These are phyloP conservation scores for Pseudonaja textilis DNA, from an alignment of 2,113 vertebrate species.

Conservation along the genomic window DNA sequence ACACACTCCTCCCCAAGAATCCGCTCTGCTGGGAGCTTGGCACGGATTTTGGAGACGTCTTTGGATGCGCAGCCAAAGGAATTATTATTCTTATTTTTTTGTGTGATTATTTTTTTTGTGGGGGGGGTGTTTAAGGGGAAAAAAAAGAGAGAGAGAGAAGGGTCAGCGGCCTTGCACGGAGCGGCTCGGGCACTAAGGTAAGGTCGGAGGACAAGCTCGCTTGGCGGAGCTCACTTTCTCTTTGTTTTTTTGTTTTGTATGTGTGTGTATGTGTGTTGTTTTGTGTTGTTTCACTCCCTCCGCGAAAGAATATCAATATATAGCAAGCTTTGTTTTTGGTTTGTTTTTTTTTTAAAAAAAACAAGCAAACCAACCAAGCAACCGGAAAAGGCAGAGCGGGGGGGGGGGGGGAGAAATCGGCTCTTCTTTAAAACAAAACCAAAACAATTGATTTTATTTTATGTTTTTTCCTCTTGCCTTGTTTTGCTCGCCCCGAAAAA, in stretches of 20 bases:
- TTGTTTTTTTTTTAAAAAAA: not conserved
- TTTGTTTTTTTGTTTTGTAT: not conserved
- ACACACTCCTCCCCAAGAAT: not conserved
- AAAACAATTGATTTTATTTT: not conserved
- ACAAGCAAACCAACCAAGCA: not conserved
- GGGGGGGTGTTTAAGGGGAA: not conserved
- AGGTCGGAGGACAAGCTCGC: not conserved
- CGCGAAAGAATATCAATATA: not conserved
- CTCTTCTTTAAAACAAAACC: not conserved
- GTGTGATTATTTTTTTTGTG: not conserved
- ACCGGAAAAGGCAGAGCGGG: not conserved
- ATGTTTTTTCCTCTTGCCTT: no score
- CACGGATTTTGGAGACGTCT: not conserved
- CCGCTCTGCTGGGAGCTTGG: not conserved
- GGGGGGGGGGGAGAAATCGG: not conserved
- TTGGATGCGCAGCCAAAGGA: not conserved
- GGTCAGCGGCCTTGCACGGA: not conserved
- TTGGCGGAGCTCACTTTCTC: not conserved
- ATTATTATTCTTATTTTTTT: not conserved
- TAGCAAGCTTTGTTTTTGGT: not conserved
- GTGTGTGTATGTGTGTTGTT: not conserved
- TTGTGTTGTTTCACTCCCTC: not conserved
- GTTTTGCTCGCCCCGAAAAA: not conserved
- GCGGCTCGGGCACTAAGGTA: not conserved
- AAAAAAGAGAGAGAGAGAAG: not conserved